A percentile compares a stretch with the other conserved stretches of the same genome.
These are phyloP conservation scores for Amblyjoppa proteus DNA, from an alignment of 2,888 invertebrate species.

Conservation along the genomic window DNA sequence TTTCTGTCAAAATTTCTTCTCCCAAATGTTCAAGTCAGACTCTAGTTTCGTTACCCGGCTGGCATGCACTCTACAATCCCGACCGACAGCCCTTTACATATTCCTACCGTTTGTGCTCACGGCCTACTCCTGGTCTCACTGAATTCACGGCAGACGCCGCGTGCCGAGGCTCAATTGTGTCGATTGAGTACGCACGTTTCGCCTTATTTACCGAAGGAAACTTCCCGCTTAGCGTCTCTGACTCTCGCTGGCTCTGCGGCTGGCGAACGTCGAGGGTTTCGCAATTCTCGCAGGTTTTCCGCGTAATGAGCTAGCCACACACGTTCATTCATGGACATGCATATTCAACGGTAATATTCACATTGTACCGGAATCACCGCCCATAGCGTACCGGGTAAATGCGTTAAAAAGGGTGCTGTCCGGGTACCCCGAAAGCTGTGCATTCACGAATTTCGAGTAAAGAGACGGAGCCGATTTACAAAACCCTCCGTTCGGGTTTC, in stretches of 20 bases:
- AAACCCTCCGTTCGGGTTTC: conserved; percentile 43
- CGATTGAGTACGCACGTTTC: conserved; percentile 63
- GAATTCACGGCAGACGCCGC: background rate
- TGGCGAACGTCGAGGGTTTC: background rate
- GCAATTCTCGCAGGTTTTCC: conserved; percentile 11
- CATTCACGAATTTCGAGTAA: background rate
- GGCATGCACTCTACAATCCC: no score
- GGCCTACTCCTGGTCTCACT: background rate
- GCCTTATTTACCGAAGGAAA: conserved; percentile 65
- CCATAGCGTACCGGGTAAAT: background rate
- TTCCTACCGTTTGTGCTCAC: background rate
- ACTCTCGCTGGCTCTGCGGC: background rate
- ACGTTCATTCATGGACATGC: background rate
- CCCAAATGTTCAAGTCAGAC: background rate
- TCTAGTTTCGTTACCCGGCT: background rate
- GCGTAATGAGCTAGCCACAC: conserved; percentile 3
- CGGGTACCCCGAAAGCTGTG: background rate
- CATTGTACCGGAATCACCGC: conserved; percentile 1
- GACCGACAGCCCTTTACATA: background rate
- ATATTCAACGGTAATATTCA: conserved; percentile 13
- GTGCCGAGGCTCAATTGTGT: conserved; percentile 3
- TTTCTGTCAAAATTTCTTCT: no score
- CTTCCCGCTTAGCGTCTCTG: conserved; percentile 55
- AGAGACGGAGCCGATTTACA: conserved; percentile 31
- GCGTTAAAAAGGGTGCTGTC: background rate